Evolutionary conservation across 2,113 vertebrate species (phyloP).

Genomic region (Regulus satrapa): DNA sequence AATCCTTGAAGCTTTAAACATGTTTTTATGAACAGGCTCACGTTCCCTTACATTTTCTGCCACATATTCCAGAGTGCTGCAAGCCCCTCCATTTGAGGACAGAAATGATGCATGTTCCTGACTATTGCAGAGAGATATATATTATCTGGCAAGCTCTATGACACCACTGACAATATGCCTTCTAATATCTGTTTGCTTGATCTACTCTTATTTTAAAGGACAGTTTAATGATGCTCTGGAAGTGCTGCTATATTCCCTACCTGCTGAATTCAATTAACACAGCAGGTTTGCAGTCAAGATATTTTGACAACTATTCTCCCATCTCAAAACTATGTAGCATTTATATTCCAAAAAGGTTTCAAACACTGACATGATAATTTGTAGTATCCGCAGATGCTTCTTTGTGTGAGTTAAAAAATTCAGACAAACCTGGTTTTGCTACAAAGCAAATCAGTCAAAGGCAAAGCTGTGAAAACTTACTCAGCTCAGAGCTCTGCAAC

Average conservation of each 20-base stretch:
- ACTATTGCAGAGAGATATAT: not conserved
- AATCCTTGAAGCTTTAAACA: not conserved
- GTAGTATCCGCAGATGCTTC: not conserved
- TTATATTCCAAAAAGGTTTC: not conserved
- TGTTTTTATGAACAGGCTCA: not conserved
- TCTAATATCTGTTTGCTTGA: not conserved
- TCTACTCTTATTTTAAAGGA: not conserved
- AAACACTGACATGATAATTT: not conserved
- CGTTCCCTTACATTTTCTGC: not conserved
- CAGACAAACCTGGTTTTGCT: not conserved
- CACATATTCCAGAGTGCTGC: not conserved
- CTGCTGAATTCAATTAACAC: not conserved
- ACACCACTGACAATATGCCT: not conserved
- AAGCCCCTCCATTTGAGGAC: not conserved
- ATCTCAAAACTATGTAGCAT: not conserved
- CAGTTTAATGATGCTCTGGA: not conserved
- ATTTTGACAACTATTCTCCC: conserved; percentile 7
- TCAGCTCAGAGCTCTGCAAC: not conserved
- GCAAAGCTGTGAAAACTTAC: not conserved
- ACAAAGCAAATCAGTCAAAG: not conserved
- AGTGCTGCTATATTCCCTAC: not conserved
- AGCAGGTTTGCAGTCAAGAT: not conserved
- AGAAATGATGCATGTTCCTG: not conserved
- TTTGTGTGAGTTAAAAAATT: not conserved
- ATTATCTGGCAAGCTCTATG: not conserved